Evolutionary conservation across 1,140 invertebrate species (phyloP), one percentile per base, ranked within the genome.

Genomic region (Epicauta chinensis): DNA sequence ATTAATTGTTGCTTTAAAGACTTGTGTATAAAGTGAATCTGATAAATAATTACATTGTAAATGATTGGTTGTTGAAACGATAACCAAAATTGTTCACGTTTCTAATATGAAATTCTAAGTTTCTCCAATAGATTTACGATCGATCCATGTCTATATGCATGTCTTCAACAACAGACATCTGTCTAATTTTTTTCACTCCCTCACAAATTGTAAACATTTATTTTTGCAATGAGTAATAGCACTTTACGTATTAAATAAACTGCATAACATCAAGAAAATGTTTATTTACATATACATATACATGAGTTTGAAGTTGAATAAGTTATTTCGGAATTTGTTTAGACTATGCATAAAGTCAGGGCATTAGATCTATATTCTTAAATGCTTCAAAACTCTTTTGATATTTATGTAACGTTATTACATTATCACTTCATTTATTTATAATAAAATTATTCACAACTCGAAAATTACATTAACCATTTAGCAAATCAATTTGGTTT

Each of bases 171-270:
- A 45, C 45, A 47, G 38, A 47, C 45, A 47, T 47, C 34, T 47
- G 45, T 23, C 23, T 23, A 7, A 5, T 23, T 23, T 23, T 3
- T 7, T 29, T 37, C 16, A 47, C 11, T 47, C 30, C 11, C 30
- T 46, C 37, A 13, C n/a, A 7, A 35, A 13, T 45, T 31, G 34
- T 45, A 35, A 35, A 35, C 43, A 47, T 47, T 47, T 47, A 47
- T 47, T 47, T 47, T 37, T 47, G 45, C 35, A 47, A 32, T 47
- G 45, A 47, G 45, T 47, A 47, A 47, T 38, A 16, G 45, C 45
- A 38, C 10, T 47, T 47, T 47, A 35, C 14, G 23, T 6, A 34
- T 17, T 38, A 47, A 47, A 37, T 47, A 47, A 47, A 47, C 34
- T 47, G 16, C 38, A 29, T 47, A 35, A 16, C 23, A 47, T 37